Conservation (phyloP, 2,113 vertebrate species). For the Rutilus rutilus region DNA sequence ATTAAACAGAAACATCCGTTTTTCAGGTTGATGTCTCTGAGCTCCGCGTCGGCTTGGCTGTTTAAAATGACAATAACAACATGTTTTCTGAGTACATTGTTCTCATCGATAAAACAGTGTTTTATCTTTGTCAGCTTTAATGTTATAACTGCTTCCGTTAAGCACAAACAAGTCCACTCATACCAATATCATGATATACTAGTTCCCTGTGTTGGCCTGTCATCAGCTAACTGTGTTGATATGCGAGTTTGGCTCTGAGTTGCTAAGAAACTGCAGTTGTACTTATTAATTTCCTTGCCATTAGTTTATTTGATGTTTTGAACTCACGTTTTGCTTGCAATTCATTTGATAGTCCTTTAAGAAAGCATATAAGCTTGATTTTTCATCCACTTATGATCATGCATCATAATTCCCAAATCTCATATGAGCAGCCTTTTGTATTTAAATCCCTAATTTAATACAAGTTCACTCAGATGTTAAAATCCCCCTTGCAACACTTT, state of each 20-base stretch:
- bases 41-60: neutral
- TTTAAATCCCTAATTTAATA: neutral
- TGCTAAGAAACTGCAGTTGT: slow-evolving; percentile 26
- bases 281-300: neutral
- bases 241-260: neutral
- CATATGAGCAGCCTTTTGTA: neutral
- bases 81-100: neutral
- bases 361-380: neutral
- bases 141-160: neutral
- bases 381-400: neutral
- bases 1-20: slow-evolving; percentile 15
- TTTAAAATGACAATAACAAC: slow-evolving; percentile 1
- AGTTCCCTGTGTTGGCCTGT: slow-evolving; percentile 25
- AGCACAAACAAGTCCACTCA: neutral
- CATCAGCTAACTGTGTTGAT: slow-evolving; percentile 2
- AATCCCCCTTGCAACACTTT: neutral
- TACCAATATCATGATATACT: neutral
- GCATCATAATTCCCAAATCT: neutral
- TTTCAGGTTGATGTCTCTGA: neutral
- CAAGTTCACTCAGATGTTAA: neutral
- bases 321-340: neutral
- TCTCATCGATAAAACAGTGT: neutral
- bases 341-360: neutral
- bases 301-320: neutral
- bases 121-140: neutral